phyloP scores from a whole-genome alignment of 2,113 vertebrate genomes.

The Solea solea region DNA sequence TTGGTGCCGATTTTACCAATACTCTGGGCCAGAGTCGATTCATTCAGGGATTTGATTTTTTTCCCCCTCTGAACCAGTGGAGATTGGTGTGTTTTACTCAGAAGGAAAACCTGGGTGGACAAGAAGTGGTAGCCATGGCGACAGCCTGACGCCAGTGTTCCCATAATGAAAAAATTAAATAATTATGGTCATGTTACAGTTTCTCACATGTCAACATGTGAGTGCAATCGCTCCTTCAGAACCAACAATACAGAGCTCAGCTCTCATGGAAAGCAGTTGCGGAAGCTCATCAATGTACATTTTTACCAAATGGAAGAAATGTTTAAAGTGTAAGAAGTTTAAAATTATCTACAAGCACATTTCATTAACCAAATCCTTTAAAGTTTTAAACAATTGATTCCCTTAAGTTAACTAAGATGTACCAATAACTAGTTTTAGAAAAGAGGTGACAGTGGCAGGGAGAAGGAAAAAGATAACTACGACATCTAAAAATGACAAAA shows the following conservation, averaged over 20 bases:
- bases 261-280: neutral
- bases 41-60: constrained; percentile 13
- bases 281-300: neutral
- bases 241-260: neutral
- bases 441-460: too few species aligned
- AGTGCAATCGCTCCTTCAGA: neutral
- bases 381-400: too few species aligned
- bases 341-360: too few species aligned
- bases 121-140: neutral
- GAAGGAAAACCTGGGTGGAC: neutral
- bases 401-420: too few species aligned
- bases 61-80: neutral
- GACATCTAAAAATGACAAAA: too few species aligned
- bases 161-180: neutral
- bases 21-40: constrained; percentile 32
- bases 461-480: too few species aligned
- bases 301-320: neutral
- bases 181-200: neutral
- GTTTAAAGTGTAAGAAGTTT: too few species aligned
- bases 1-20: constrained; percentile 35
- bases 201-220: neutral
- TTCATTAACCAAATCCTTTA: too few species aligned
- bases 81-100: neutral
- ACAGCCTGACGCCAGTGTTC: neutral
- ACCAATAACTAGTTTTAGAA: too few species aligned